Evolutionary conservation across 2,797 vertebrate species (phyloP).

Genomic region (Trachurus trachurus): DNA sequence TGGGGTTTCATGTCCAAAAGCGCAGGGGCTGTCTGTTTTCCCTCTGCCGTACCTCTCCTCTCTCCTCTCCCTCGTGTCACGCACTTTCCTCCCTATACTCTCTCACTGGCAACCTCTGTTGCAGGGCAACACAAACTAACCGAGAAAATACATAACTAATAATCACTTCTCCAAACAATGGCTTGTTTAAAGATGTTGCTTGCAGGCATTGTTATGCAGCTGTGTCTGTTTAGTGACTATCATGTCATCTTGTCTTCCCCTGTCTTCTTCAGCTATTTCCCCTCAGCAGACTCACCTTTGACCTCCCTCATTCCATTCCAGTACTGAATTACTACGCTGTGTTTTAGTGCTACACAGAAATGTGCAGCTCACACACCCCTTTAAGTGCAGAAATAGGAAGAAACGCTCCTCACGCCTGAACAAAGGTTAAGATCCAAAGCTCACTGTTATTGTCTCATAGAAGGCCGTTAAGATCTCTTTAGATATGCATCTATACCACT

Average conservation of each 20-base stretch:
- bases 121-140: slow-evolving; percentile 52
- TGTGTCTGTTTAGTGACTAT: slow-evolving; percentile 10
- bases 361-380: slow-evolving; percentile 43
- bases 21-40: slow-evolving; percentile 88
- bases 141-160: slow-evolving; percentile 47
- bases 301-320: slow-evolving; percentile 81
- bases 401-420: slow-evolving; percentile 16
- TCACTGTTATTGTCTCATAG: slow-evolving; percentile 11
- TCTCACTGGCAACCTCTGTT: slow-evolving; percentile 42
- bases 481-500: slow-evolving; percentile 3
- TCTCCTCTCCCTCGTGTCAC: slow-evolving; percentile 66
- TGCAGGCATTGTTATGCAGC: slow-evolving; percentile 15
- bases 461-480: neutral
- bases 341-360: slow-evolving; percentile 60
- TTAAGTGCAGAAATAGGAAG: slow-evolving; percentile 42
- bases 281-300: slow-evolving; percentile 78
- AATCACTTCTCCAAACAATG: slow-evolving; percentile 34
- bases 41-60: slow-evolving; percentile 75
- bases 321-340: slow-evolving; percentile 74
- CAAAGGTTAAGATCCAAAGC: slow-evolving; percentile 17
- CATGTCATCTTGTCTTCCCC: slow-evolving; percentile 52
- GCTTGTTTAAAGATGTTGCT: slow-evolving; percentile 16
- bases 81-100: slow-evolving; percentile 60
- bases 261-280: slow-evolving; percentile 72
- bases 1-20: slow-evolving; percentile 82